Percentiles rank a stretch among this genome's conserved stretches.
phyloP scores from a whole-genome alignment of 2,797 vertebrate species.

The Oreochromis grahami region DNA sequence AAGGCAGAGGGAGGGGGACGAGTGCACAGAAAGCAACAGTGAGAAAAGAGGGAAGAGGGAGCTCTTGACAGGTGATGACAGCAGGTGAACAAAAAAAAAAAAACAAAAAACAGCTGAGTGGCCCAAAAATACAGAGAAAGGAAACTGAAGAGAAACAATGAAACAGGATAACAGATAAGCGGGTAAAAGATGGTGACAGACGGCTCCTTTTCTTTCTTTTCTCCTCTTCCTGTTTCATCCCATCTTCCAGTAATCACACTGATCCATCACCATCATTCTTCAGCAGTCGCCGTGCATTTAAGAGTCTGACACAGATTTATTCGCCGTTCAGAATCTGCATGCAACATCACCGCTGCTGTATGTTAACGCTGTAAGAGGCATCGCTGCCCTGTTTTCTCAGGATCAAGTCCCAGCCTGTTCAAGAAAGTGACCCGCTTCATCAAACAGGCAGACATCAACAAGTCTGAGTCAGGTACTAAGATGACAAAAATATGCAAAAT shows the following conservation, averaged over 20 bases:
- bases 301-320: not conserved
- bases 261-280: constrained; percentile 10
- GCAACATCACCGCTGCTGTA: not conserved
- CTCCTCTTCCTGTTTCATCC: not conserved
- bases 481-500: not conserved
- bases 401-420: not conserved
- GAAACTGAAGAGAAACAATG: not conserved
- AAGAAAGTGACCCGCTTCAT: not conserved
- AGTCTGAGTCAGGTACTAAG: not conserved
- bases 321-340: not conserved
- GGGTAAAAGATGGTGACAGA: not conserved
- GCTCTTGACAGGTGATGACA: constrained; percentile 2
- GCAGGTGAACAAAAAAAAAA: constrained; percentile 12
- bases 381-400: not conserved
- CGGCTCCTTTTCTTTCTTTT: not conserved
- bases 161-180: not conserved
- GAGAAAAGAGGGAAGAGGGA: not conserved
- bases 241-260: not conserved
- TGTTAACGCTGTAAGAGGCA: not conserved
- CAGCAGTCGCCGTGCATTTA: not conserved
- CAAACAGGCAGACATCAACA: not conserved
- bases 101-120: constrained; percentile 4
- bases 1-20: not conserved
- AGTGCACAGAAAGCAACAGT: constrained; percentile 5
- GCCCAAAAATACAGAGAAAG: not conserved